These are phyloP conservation scores for Triops cancriformis DNA, from an alignment of 1,140 invertebrate genomes.

Conservation along the genomic window DNA sequence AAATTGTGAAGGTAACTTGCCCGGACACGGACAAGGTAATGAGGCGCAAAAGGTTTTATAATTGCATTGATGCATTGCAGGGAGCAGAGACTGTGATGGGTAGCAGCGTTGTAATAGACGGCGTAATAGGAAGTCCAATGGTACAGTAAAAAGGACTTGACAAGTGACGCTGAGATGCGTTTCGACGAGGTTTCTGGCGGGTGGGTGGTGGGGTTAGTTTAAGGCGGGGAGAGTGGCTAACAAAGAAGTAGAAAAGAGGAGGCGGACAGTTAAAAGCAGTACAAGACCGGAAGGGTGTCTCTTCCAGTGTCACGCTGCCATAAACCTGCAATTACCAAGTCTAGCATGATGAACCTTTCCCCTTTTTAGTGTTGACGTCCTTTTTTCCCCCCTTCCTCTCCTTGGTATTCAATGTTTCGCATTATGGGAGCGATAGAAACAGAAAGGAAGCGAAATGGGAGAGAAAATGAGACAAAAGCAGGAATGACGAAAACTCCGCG, in stretches of 20 bases:
- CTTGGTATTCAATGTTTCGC: too few relatives aligned
- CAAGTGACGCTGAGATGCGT: too few relatives aligned
- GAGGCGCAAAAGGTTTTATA: conserved; percentile 6
- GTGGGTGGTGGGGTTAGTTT: too few relatives aligned
- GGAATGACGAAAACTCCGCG: not conserved
- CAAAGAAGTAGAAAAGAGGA: not conserved
- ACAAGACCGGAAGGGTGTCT: conserved; percentile 7
- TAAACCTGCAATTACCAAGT: conserved; percentile 14
- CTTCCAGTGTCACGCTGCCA: conserved; percentile 12
- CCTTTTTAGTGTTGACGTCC: not conserved
- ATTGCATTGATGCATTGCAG: conserved; percentile 6
- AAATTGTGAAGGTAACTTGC: conserved; percentile 6
- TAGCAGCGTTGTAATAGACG: too few relatives aligned
- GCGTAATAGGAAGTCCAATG: too few relatives aligned
- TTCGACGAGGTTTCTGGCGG: too few relatives aligned
- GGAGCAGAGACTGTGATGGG: not conserved
- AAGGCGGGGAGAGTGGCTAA: too few relatives aligned
- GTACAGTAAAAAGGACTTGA: too few relatives aligned
- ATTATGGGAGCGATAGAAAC: not conserved
- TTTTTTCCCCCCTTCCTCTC: not conserved
- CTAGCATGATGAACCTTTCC: conserved; percentile 10
- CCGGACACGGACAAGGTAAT: conserved; percentile 4
- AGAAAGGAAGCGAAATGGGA: not conserved
- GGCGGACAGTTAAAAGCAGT: not conserved
- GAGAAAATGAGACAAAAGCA: not conserved